A percentile compares a stretch with the other conserved stretches of the same genome.
These are phyloP conservation scores for Pseudonaja textilis DNA, from an alignment of 2,113 vertebrate species.

Conservation along the genomic window DNA sequence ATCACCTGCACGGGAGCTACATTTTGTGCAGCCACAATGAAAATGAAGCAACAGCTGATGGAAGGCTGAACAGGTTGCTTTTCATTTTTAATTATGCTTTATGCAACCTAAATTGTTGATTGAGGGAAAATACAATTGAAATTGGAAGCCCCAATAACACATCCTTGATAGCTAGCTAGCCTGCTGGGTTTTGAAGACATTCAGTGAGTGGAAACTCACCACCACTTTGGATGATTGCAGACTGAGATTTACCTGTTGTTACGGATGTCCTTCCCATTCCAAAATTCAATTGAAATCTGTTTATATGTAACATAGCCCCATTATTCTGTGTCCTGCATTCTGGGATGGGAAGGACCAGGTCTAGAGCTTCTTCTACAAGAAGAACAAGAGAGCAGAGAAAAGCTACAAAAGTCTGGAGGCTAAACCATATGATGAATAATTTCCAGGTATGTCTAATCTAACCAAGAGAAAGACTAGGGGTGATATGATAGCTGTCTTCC, in stretches of 20 bases:
- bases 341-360: neutral
- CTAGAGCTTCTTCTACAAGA: neutral
- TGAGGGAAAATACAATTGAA: neutral
- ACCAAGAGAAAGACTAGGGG: neutral
- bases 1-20: neutral
- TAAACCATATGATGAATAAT: too few relatives aligned
- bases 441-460: neutral
- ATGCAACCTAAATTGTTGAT: neutral
- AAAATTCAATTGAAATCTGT: neutral
- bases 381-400: neutral
- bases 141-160: neutral
- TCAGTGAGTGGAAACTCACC: neutral
- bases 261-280: neutral
- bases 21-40: neutral
- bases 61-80: neutral
- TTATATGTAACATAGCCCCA: neutral
- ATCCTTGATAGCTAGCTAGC: neutral
- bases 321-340: neutral
- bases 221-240: neutral
- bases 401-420: too few relatives aligned
- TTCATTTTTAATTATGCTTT: neutral
- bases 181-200: neutral
- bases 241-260: too few relatives aligned
- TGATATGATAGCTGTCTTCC: too few relatives aligned
- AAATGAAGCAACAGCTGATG: neutral